Conservation (phyloP, 2,797 vertebrate genomes). For the Spheniscus humboldti region DNA sequence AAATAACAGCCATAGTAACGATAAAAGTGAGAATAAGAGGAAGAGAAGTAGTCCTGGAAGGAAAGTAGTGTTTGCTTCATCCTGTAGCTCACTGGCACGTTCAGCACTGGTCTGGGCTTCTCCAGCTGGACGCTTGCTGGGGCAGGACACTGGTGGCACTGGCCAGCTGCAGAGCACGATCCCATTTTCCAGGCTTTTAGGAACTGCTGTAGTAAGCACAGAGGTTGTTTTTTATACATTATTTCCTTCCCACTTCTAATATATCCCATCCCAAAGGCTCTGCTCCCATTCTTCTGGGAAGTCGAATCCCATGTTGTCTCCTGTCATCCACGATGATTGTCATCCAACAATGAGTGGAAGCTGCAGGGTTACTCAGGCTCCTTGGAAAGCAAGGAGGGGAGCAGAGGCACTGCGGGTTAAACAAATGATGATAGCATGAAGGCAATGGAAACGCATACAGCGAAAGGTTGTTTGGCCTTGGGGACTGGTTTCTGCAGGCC, state of each 20-base stretch:
- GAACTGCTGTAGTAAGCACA: neutral
- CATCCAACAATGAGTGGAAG: neutral
- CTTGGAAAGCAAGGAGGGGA: neutral
- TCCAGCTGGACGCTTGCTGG: neutral
- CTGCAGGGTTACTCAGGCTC: neutral
- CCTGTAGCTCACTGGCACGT: neutral
- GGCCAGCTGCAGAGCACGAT: neutral
- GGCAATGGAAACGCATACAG: accelerated
- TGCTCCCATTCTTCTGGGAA: neutral
- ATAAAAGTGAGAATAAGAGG: neutral
- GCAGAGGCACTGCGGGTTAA: neutral
- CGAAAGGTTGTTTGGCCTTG: neutral
- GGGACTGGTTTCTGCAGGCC: neutral
- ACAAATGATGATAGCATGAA: neutral
- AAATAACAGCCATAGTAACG: neutral
- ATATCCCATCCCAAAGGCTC: neutral
- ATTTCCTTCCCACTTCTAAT: neutral
- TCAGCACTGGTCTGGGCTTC: neutral
- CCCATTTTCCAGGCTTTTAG: neutral
- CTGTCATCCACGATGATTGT: neutral
- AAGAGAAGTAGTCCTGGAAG: neutral
- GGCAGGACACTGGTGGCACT: neutral
- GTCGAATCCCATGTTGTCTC: neutral
- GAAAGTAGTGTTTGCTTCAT: neutral
- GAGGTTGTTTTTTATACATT: neutral